Evolutionary conservation across 1,140 invertebrate species (phyloP).

Genomic region (Brachionus calyciflorus): DNA sequence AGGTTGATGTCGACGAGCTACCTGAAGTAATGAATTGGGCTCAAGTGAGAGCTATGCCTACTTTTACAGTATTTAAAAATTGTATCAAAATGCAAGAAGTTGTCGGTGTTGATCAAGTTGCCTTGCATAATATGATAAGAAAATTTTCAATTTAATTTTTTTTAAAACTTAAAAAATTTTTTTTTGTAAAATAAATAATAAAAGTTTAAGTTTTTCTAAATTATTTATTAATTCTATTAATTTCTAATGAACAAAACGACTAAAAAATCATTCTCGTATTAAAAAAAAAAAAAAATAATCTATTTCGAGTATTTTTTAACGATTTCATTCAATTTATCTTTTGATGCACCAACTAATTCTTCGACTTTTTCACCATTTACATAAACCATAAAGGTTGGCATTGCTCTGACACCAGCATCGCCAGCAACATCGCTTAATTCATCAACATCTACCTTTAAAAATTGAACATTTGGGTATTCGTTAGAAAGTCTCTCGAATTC

Average conservation of each 20-base stretch:
- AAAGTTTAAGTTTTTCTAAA: too few species aligned
- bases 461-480: constrained; percentile 13
- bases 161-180: not conserved
- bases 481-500: constrained; percentile 15
- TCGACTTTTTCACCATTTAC: not conserved
- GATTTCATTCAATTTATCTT: constrained; percentile 17
- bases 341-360: constrained; percentile 33
- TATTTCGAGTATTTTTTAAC: constrained; percentile 32
- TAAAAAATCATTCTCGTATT: too few species aligned
- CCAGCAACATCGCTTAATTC: constrained; percentile 31
- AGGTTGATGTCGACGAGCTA: constrained; percentile 43
- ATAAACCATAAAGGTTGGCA: constrained; percentile 42
- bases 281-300: not conserved
- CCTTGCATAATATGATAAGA: not conserved
- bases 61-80: constrained; percentile 13
- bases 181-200: not conserved
- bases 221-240: too few species aligned
- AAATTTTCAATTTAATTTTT: constrained; percentile 23
- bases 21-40: constrained; percentile 35
- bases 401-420: constrained; percentile 16
- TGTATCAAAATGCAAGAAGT: constrained; percentile 24
- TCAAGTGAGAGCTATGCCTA: constrained; percentile 37
- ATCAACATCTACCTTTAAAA: constrained; percentile 46
- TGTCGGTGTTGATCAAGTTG: constrained; percentile 14
- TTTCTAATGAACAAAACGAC: too few species aligned